Percentiles rank a stretch among this genome's conserved stretches.
Conservation (phyloP, 2,113 vertebrate species). For the Sceloporus undulatus region DNA sequence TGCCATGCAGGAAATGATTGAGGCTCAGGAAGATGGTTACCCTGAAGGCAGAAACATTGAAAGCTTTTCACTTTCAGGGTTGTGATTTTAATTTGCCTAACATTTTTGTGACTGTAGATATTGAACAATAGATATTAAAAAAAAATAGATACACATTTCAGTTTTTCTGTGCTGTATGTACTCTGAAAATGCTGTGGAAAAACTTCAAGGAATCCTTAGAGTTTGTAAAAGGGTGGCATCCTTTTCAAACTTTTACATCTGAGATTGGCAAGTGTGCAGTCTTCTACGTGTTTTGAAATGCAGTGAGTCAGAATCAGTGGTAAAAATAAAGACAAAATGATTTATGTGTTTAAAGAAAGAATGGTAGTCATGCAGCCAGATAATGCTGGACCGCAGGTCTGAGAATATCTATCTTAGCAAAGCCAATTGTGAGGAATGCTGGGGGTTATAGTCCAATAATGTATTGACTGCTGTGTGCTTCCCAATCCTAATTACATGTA, state of each 20-base stretch:
- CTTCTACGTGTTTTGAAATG: too few species aligned
- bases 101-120: background rate
- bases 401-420: too few species aligned
- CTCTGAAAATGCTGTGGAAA: background rate
- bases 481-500: background rate
- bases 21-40: background rate
- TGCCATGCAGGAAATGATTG: too few species aligned
- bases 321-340: too few species aligned
- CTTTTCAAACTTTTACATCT: background rate
- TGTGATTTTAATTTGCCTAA: background rate
- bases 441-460: too few species aligned
- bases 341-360: too few species aligned
- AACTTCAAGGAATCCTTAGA: background rate
- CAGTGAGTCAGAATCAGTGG: too few species aligned
- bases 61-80: background rate
- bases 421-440: background rate
- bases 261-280: too few species aligned
- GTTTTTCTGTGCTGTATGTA: background rate
- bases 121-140: background rate
- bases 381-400: too few species aligned
- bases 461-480: background rate
- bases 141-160: too few species aligned
- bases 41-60: background rate
- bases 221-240: background rate
- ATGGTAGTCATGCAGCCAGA: too few species aligned